These are phyloP conservation scores for Teleogryllus oceanicus DNA, from an alignment of 2,888 invertebrate species.

Conservation along the genomic window DNA sequence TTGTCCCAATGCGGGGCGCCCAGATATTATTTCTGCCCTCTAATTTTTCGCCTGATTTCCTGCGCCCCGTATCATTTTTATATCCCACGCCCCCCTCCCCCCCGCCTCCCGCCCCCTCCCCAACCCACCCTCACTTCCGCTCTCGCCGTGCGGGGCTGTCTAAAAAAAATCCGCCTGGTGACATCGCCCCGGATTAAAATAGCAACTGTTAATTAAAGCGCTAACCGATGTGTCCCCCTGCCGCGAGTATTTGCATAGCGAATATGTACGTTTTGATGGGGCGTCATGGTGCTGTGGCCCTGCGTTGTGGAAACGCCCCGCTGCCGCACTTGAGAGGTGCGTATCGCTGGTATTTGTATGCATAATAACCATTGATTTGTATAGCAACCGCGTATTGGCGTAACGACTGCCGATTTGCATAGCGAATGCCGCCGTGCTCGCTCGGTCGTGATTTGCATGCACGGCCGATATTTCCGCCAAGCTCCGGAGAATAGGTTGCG, in stretches of 20 bases:
- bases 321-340: not conserved
- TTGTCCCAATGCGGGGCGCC: not conserved
- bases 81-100: not conserved
- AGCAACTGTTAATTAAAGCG: slow-evolving; percentile 10
- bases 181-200: not conserved
- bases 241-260: not conserved
- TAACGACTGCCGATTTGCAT: not conserved
- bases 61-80: not conserved
- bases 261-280: slow-evolving; percentile 4
- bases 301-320: not conserved
- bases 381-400: slow-evolving; percentile 18
- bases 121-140: not conserved
- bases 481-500: not conserved
- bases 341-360: slow-evolving; percentile 18
- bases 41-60: slow-evolving; percentile 5
- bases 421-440: not conserved
- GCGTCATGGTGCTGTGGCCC: not conserved
- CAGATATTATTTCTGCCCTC: slow-evolving; percentile 2
- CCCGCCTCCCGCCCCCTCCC: not conserved
- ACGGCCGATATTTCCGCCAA: not conserved
- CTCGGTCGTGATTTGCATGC: not conserved
- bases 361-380: slow-evolving; percentile 18
- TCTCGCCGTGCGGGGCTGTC: not conserved
- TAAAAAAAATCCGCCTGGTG: not conserved
- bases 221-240: not conserved